Conservation (phyloP, 2,888 invertebrate species). For the Cryptocephalus primarius region DNA sequence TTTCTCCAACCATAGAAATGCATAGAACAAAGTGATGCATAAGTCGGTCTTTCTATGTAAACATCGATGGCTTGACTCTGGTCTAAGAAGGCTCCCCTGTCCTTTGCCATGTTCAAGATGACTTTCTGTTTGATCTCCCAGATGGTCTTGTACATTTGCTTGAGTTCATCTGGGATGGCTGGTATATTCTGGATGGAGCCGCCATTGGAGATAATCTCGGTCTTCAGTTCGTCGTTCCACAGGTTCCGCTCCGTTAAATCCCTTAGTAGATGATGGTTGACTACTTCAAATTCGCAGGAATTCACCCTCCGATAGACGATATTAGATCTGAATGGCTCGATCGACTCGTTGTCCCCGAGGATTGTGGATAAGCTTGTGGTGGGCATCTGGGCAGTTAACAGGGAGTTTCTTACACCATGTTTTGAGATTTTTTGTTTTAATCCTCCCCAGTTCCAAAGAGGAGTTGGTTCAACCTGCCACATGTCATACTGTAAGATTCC, state of each 20-base stretch:
- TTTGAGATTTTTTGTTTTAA: slow-evolving; percentile 76
- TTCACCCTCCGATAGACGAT: slow-evolving; percentile 89
- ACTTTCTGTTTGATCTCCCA: slow-evolving; percentile 95
- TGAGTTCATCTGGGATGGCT: slow-evolving; percentile 72
- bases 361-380: slow-evolving; percentile 99
- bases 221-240: slow-evolving; percentile 95
- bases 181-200: slow-evolving; percentile 90
- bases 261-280: slow-evolving; percentile 88
- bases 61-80: slow-evolving; percentile 97
- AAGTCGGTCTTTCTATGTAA: slow-evolving; percentile 90
- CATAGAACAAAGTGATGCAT: slow-evolving; percentile 91
- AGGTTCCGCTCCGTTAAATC: slow-evolving; percentile 84
- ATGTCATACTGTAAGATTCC: slow-evolving; percentile 83
- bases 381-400: slow-evolving; percentile 93
- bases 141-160: slow-evolving; percentile 87
- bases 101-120: slow-evolving; percentile 93
- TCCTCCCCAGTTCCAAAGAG: slow-evolving; percentile 79
- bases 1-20: slow-evolving; percentile 97
- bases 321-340: slow-evolving; percentile 97
- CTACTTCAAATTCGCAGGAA: slow-evolving; percentile 86
- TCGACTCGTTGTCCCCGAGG: slow-evolving; percentile 95
- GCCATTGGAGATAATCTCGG: slow-evolving; percentile 77
- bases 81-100: slow-evolving; percentile 95
- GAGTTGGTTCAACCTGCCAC: slow-evolving; percentile 85
- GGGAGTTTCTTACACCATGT: slow-evolving; percentile 85